Conservation (phyloP, 1,140 invertebrate species). For the Drosophila azteca region DNA sequence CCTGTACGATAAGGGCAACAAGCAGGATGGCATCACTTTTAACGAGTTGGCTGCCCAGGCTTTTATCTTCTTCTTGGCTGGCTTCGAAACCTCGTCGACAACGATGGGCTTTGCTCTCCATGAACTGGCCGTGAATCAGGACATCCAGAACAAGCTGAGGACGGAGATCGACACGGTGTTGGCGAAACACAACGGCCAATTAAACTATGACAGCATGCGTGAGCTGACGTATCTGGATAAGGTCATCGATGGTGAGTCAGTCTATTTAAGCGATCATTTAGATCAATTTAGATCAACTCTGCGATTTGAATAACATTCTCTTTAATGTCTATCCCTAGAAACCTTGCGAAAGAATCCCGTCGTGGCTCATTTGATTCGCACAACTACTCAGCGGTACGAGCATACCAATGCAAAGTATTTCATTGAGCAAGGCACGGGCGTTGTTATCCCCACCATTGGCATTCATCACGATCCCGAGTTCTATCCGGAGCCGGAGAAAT, state of each 20-base stretch:
- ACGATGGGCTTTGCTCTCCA: slow-evolving; percentile 85
- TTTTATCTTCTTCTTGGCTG: slow-evolving; percentile 85
- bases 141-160: slow-evolving; percentile 84
- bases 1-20: slow-evolving; percentile 32
- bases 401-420: slow-evolving; percentile 85
- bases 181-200: slow-evolving; percentile 45
- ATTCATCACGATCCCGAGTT: slow-evolving; percentile 86
- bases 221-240: slow-evolving; percentile 75
- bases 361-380: slow-evolving; percentile 85
- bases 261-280: background rate
- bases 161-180: slow-evolving; percentile 84
- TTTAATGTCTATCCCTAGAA: slow-evolving; percentile 78
- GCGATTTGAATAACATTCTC: background rate
- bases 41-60: slow-evolving; percentile 83
- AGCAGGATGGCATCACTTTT: slow-evolving; percentile 31
- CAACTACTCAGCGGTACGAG: slow-evolving; percentile 84
- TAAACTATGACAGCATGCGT: slow-evolving; percentile 71
- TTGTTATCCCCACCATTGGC: slow-evolving; percentile 86
- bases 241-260: slow-evolving; percentile 58
- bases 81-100: slow-evolving; percentile 86
- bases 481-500: slow-evolving; percentile 83
- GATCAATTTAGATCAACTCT: no score
- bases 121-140: slow-evolving; percentile 85
- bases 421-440: slow-evolving; percentile 86
- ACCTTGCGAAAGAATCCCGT: slow-evolving; percentile 87